Evolutionary conservation across 2,888 invertebrate genomes (phyloP).

Genomic region (Frankliniella fusca): DNA sequence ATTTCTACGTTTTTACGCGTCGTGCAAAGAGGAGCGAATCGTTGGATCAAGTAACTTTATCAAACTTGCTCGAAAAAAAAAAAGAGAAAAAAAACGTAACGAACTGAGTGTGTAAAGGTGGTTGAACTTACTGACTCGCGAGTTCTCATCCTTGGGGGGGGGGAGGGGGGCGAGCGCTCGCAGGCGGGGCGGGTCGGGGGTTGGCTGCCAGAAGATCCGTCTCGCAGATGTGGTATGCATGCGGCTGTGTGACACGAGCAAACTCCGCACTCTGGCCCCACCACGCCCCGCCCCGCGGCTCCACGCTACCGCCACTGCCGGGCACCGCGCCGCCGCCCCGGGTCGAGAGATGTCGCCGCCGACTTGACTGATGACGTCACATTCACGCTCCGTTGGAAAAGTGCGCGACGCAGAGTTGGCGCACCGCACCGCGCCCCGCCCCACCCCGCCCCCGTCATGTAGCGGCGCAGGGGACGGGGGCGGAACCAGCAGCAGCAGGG

Average conservation of each 20-base stretch:
- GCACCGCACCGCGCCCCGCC: not conserved
- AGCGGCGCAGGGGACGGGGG: not conserved
- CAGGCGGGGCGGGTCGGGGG: not conserved
- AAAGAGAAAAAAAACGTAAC: no score
- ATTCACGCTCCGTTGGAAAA: conserved; percentile 22
- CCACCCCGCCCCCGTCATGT: not conserved
- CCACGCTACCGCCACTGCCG: not conserved
- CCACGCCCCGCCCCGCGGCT: not conserved
- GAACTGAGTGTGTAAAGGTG: no score
- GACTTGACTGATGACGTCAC: conserved; percentile 18
- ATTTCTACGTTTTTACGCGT: no score
- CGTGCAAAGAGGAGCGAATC: no score
- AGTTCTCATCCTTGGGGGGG: no score
- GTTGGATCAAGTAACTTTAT: no score
- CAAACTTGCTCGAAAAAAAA: no score
- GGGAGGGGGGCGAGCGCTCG: not conserved
- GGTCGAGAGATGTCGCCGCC: not conserved
- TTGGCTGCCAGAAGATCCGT: not conserved
- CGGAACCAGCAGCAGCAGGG: not conserved
- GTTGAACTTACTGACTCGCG: no score
- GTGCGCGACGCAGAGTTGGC: not conserved
- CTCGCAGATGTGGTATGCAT: conserved; percentile 12
- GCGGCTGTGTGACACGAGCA: not conserved
- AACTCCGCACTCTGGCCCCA: not conserved
- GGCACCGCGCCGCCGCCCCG: not conserved